Evolutionary conservation across 2,888 invertebrate genomes (phyloP).

Genomic region (Trichogramma dendrolimi): DNA sequence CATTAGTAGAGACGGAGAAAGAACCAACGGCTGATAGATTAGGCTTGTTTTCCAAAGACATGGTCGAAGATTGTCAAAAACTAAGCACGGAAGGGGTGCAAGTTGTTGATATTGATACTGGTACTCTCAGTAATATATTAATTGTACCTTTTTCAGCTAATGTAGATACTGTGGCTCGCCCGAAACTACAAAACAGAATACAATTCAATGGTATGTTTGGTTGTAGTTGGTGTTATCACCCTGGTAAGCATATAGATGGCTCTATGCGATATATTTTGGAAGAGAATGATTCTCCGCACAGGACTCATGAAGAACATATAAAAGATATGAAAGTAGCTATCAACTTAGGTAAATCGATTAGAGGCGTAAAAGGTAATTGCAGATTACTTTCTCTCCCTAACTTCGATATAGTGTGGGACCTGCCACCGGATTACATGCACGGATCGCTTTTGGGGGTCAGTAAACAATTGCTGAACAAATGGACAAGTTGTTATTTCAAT

Average conservation of each 20-base stretch:
- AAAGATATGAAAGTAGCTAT: neutral
- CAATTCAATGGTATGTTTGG: slow-evolving; percentile 27
- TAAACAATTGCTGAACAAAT: slow-evolving; percentile 14
- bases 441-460: slow-evolving; percentile 7
- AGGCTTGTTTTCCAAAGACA: slow-evolving; percentile 20
- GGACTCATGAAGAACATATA: slow-evolving; percentile 7
- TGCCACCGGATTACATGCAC: slow-evolving; percentile 23
- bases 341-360: neutral
- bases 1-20: slow-evolving; percentile 11
- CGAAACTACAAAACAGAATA: slow-evolving; percentile 24
- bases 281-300: slow-evolving; percentile 8
- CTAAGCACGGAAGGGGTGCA: slow-evolving; percentile 16
- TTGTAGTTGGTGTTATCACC: slow-evolving; percentile 28
- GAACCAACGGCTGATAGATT: slow-evolving; percentile 22
- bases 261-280: slow-evolving; percentile 5
- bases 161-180: slow-evolving; percentile 28
- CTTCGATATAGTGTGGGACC: slow-evolving; percentile 7
- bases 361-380: slow-evolving; percentile 13
- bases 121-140: slow-evolving; percentile 4
- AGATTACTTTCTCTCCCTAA: neutral
- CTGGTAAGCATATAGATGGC: slow-evolving; percentile 13
- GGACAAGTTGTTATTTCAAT: neutral
- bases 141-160: slow-evolving; percentile 19
- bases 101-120: slow-evolving; percentile 5
- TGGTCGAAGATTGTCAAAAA: slow-evolving; percentile 13